These are phyloP conservation scores for Microtus montanus DNA, from an alignment of 2,113 vertebrate genomes.

Conservation along the genomic window DNA sequence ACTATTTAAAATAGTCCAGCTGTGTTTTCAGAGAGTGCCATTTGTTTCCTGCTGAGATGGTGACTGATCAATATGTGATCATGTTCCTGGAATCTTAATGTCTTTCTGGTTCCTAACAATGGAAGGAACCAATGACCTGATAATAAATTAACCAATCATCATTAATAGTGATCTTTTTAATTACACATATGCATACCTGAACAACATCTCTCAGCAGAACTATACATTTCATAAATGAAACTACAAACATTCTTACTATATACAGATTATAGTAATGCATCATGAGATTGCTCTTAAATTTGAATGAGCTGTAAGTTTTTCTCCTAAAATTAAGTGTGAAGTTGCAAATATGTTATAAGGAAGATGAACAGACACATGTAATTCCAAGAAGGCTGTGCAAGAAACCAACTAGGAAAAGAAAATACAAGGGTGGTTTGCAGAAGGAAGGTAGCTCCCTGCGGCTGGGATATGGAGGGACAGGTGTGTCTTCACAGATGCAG, in stretches of 20 bases:
- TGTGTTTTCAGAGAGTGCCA: not conserved
- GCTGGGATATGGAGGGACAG: not conserved
- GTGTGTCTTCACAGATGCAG: not conserved
- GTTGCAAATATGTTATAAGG: not conserved
- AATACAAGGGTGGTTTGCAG: not conserved
- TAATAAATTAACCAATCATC: constrained; percentile 4
- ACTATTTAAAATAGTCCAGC: not conserved
- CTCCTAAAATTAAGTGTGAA: not conserved
- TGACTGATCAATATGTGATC: not conserved
- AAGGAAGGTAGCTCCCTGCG: not conserved
- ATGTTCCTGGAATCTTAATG: not conserved
- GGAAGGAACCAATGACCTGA: not conserved
- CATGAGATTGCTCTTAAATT: not conserved
- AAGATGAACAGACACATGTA: not conserved
- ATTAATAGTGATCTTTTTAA: not conserved
- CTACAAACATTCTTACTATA: not conserved
- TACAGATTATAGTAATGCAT: not conserved
- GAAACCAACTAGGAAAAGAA: not conserved
- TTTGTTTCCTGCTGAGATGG: not conserved
- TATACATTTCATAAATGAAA: not conserved
- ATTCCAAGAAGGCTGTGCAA: not conserved
- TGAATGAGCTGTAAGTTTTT: not conserved
- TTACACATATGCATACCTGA: not conserved
- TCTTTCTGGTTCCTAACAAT: not conserved
- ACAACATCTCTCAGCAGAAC: not conserved